These are phyloP conservation scores for Stenodema calcarata DNA, from an alignment of 2,888 invertebrate genomes.

Conservation along the genomic window DNA sequence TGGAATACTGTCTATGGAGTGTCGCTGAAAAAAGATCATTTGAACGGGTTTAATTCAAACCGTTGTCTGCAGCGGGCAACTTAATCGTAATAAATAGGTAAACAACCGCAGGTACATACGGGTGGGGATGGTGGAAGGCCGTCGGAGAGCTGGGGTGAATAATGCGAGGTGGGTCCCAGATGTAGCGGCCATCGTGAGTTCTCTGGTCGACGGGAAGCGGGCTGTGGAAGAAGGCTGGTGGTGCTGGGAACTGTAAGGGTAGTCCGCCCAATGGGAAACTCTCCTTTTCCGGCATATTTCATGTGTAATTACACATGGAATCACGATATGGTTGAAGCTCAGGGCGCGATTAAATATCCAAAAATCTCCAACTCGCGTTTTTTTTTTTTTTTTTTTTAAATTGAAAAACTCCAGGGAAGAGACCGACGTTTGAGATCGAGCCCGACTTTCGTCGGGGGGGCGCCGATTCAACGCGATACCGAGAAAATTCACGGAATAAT, in stretches of 20 bases:
- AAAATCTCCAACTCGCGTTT: background rate
- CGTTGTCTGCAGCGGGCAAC: too few relatives aligned
- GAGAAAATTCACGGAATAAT: too few relatives aligned
- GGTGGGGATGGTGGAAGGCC: conserved; percentile 58
- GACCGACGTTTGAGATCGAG: too few relatives aligned
- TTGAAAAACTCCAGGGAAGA: too few relatives aligned
- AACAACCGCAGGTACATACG: conserved; percentile 55
- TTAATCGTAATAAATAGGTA: too few relatives aligned
- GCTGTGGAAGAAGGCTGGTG: conserved; percentile 67
- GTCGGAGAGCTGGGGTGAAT: conserved; percentile 56
- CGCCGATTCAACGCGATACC: background rate
- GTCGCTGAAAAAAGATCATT: too few relatives aligned
- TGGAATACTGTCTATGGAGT: too few relatives aligned
- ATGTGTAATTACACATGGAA: background rate
- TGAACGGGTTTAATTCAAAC: too few relatives aligned
- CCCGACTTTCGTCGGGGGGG: too few relatives aligned
- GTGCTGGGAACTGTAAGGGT: conserved; percentile 60
- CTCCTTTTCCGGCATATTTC: conserved; percentile 57
- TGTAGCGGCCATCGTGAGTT: conserved; percentile 61
- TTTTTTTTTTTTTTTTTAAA: background rate
- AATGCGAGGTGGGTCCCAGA: conserved; percentile 57
- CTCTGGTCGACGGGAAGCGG: conserved; percentile 69
- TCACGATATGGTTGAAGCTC: background rate
- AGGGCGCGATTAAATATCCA: background rate
- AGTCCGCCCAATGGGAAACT: conserved; percentile 55